Percentiles rank a stretch among this genome's conserved stretches.
These are phyloP conservation scores for Copidosoma floridanum DNA, from an alignment of 1,140 invertebrate genomes.

Conservation along the genomic window DNA sequence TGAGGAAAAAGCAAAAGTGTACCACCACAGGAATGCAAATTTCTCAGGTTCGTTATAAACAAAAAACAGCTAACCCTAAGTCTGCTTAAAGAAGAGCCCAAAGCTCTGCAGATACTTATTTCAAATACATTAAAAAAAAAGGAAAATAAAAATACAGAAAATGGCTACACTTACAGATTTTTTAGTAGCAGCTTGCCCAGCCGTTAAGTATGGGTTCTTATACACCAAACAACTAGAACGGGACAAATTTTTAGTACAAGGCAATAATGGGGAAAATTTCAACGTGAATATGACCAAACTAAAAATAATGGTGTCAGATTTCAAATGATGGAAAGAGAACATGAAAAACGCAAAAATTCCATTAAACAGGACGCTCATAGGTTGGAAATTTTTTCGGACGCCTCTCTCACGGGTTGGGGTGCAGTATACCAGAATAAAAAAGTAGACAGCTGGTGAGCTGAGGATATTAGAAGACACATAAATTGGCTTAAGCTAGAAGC, in stretches of 20 bases:
- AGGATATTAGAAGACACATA: constrained; percentile 5
- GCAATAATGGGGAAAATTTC: not conserved
- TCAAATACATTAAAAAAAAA: not conserved
- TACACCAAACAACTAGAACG: constrained; percentile 10
- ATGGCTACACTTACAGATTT: constrained; percentile 8
- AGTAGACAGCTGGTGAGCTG: constrained; percentile 17
- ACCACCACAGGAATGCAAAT: constrained; percentile 2
- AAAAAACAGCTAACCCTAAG: not conserved
- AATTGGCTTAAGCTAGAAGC: constrained; percentile 23
- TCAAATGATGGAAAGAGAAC: not conserved
- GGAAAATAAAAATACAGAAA: not conserved
- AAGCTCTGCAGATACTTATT: not conserved
- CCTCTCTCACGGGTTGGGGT: no score
- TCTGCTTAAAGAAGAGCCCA: constrained; percentile 6
- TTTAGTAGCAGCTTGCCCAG: constrained; percentile 18
- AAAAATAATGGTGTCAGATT: not conserved
- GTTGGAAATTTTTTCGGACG: constrained; percentile 23
- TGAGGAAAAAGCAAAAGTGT: not conserved
- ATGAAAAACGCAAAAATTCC: not conserved
- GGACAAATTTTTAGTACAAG: not conserved
- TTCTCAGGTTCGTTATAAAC: constrained; percentile 16
- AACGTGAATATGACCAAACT: not conserved
- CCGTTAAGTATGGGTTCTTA: constrained; percentile 1
- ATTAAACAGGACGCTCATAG: constrained; percentile 1
- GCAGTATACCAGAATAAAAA: not conserved